Conservation (phyloP, 2,888 invertebrate species). For the Andricus quercusramuli region DNA sequence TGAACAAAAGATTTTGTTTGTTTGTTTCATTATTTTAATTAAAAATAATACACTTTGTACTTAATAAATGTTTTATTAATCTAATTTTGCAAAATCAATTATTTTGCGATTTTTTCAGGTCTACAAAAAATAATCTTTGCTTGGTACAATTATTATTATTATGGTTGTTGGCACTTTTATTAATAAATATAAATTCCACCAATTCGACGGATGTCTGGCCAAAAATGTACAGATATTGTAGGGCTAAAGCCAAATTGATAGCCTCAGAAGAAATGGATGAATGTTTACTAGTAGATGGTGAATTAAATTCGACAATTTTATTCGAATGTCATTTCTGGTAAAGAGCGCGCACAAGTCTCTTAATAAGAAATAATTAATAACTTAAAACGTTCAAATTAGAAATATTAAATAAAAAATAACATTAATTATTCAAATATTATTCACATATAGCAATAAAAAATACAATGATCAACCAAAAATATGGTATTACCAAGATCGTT, state of each 20-base stretch:
- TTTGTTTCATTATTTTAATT: too few relatives aligned
- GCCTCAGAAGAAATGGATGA: constrained; percentile 78
- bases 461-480: constrained; percentile 64
- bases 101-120: background rate
- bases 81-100: too few relatives aligned
- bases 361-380: background rate
- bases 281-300: constrained; percentile 79
- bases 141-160: background rate
- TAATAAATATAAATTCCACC: constrained; percentile 24
- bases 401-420: constrained; percentile 4
- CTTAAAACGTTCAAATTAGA: background rate
- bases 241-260: constrained; percentile 78
- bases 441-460: constrained; percentile 34
- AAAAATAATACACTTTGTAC: too few relatives aligned
- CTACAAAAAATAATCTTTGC: background rate
- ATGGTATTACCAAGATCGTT: constrained; percentile 79
- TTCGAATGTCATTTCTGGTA: constrained; percentile 81
- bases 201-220: constrained; percentile 53
- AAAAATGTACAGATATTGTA: constrained; percentile 74
- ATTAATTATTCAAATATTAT: background rate
- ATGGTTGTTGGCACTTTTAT: background rate
- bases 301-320: constrained; percentile 75
- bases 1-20: too few relatives aligned
- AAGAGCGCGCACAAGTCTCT: background rate
- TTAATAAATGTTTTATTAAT: too few relatives aligned